Base-by-base conservation (phyloP, 2,113 vertebrate species). In the Glaucomys volans region DNA sequence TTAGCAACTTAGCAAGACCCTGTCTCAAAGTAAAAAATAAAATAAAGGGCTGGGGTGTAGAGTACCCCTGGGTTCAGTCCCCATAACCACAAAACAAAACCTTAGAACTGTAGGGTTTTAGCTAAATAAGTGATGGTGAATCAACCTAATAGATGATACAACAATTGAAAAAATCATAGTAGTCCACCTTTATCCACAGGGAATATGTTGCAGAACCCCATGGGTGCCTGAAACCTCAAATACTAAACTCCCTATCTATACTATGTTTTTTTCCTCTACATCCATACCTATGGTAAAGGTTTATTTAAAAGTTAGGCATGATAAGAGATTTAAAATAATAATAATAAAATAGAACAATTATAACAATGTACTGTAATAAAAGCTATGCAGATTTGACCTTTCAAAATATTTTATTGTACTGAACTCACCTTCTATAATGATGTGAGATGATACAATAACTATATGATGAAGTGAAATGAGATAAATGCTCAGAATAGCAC, bases 91-190 rank as follows among this genome's bases (percentile, higher is more conserved):
- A 18, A 52, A 52, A 52, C 12, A 52, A 52, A 57, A 57, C 42
- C 18, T 71, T 84, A 87, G 57, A 96, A 67, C 92, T 91, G 3
- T 85, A 84, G 44, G 52, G 59, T 57, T 92, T 4, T 84, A 30
- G 42, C 64, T 91, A 85, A 92, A 76, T 76, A 77, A 72, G 72
- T 89, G 35, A 37, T 86, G 28, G 71, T 86, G 0, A 30, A 59
- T 77, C 32, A 47, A 22, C 35, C 59, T 90, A 80, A 28, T 20
- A 81, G 47, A 32, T 81, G 82, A 64, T 44, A 75, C 35, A 87
- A 26, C 91, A 66, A n/a, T 87, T 96, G 50, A 93, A 67, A 84
- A 90, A 66, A 24, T 42, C 52, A 44, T 52, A 54, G 17, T 28
- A 50, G n/a, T 72, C n/a, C 35, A 18, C 22, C 35, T 42, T 11